These are phyloP conservation scores for Rotaria macrura DNA, from an alignment of 2,888 invertebrate genomes.

Conservation along the genomic window DNA sequence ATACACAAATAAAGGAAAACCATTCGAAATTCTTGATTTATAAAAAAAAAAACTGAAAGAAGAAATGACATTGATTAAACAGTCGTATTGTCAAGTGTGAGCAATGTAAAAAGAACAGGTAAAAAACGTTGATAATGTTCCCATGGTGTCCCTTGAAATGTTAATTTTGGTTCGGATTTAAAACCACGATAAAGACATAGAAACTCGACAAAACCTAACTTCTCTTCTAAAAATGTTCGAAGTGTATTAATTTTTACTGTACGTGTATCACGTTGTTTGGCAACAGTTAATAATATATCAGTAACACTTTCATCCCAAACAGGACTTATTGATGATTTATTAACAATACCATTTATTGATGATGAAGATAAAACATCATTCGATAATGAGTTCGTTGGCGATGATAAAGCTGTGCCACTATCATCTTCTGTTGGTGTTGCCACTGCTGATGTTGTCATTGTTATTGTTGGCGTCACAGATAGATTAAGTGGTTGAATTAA, in stretches of 20 bases:
- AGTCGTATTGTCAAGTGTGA: constrained; percentile 18
- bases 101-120: constrained; percentile 19
- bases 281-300: neutral
- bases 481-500: neutral
- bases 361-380: neutral
- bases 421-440: neutral
- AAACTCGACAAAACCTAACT: constrained; percentile 1
- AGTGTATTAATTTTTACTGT: neutral
- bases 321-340: neutral
- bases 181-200: constrained; percentile 16
- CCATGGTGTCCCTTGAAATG: constrained; percentile 2
- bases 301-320: constrained; percentile 16
- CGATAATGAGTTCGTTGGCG: neutral
- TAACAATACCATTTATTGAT: neutral
- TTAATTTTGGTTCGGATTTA: constrained; percentile 19
- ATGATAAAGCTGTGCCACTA: neutral
- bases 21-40: neutral
- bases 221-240: neutral
- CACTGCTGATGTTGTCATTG: neutral
- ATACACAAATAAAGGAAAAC: neutral
- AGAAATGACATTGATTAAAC: constrained; percentile 4
- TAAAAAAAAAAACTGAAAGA: neutral
- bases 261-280: constrained; percentile 6
- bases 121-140: constrained; percentile 22
- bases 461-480: neutral